Percentiles rank a stretch among this genome's conserved stretches.
These are phyloP conservation scores for Ridgeia piscesae DNA, from an alignment of 1,140 invertebrate genomes.

Conservation along the genomic window DNA sequence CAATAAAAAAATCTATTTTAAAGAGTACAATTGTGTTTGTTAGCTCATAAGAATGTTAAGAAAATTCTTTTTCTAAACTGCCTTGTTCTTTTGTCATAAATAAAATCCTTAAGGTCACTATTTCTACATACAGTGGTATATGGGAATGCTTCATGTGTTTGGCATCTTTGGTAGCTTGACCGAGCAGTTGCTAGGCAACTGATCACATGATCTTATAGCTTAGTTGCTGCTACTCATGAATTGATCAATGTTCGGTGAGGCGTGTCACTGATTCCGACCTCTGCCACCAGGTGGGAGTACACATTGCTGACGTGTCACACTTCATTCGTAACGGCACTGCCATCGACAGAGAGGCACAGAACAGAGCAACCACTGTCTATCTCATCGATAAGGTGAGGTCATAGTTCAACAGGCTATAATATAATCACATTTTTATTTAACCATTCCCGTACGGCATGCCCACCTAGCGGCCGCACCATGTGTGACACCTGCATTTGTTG, in stretches of 20 bases:
- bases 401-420: neutral
- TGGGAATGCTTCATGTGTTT: neutral
- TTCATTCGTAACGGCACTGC: constrained; percentile 57
- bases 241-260: neutral
- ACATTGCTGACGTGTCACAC: constrained; percentile 60
- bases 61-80: too few species aligned
- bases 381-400: constrained; percentile 52
- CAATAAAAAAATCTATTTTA: too few species aligned
- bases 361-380: constrained; percentile 58
- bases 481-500: too few species aligned
- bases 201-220: too few species aligned
- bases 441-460: too few species aligned
- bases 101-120: neutral
- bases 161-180: too few species aligned
- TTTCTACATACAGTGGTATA: neutral
- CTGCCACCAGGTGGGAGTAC: constrained; percentile 54
- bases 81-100: too few species aligned
- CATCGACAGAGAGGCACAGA: constrained; percentile 55
- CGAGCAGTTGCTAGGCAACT: too few species aligned
- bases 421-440: neutral
- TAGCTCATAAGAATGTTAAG: too few species aligned
- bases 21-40: neutral
- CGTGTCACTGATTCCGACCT: neutral
- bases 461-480: too few species aligned
- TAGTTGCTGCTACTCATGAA: neutral